phyloP scores from a whole-genome alignment of 2,797 vertebrate genomes.

The Novumbra hubbsi region DNA sequence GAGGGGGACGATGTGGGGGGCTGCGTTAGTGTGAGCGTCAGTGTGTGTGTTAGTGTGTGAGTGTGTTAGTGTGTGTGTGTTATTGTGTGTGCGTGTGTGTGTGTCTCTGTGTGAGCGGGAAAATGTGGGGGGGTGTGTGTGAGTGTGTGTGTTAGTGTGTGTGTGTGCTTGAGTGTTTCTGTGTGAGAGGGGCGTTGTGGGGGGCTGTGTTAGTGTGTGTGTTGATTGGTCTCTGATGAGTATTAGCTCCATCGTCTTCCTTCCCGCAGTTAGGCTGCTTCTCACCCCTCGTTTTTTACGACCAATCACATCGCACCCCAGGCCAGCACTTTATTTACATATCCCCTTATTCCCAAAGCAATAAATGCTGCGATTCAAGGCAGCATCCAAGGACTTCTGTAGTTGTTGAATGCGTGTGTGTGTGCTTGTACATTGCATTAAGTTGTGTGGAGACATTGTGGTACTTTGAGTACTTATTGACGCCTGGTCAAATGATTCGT shows the following conservation, averaged over 20 bases:
- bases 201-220: conserved; percentile 1
- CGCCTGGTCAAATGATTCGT: neutral
- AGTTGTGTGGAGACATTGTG: conserved; percentile 14
- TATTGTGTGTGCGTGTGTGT: neutral
- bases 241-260: conserved; percentile 5
- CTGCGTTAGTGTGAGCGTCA: neutral
- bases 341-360: conserved; percentile 60
- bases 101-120: too few relatives aligned
- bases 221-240: conserved; percentile 31
- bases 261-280: conserved; percentile 27
- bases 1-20: neutral
- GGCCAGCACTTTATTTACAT: conserved; percentile 73
- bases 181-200: too few relatives aligned
- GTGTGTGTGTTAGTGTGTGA: neutral
- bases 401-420: conserved; percentile 4
- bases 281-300: conserved; percentile 41
- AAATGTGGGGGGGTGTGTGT: neutral
- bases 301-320: conserved; percentile 61
- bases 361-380: conserved; percentile 55
- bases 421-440: neutral
- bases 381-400: conserved; percentile 50
- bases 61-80: neutral
- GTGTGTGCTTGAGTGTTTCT: neutral
- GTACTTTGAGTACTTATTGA: neutral
- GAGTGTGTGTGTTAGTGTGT: conserved; percentile 17